phyloP scores from a whole-genome alignment of 1,140 invertebrate genomes.

The Eulimnadia texana region DNA sequence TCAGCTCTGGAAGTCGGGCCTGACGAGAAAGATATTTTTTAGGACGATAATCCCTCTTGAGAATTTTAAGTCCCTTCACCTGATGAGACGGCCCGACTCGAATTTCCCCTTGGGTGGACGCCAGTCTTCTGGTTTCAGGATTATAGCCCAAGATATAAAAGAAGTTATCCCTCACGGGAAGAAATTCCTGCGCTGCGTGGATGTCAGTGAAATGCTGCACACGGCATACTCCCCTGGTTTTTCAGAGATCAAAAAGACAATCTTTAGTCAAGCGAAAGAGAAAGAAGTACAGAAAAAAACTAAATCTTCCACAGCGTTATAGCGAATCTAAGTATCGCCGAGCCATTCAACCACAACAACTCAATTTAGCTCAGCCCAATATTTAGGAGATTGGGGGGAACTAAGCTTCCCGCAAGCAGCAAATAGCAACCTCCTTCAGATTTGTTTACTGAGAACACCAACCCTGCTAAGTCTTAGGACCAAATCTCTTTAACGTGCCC shows the following conservation, averaged over 20 bases:
- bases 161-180: slow-evolving; percentile 28
- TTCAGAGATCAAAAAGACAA: background rate
- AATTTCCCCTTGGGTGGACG: slow-evolving; percentile 83
- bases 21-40: slow-evolving; percentile 26
- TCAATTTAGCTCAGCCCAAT: background rate
- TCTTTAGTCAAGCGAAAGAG: background rate
- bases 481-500: too few species aligned
- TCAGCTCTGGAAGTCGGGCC: slow-evolving; percentile 64
- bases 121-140: slow-evolving; percentile 46
- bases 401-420: background rate
- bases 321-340: background rate
- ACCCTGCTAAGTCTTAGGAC: background rate
- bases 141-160: slow-evolving; percentile 42
- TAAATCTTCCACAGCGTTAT: too few species aligned
- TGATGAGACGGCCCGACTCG: slow-evolving; percentile 86
- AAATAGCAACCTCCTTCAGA: background rate
- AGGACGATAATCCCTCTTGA: slow-evolving; percentile 1
- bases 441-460: background rate
- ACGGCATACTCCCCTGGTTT: slow-evolving; percentile 34
- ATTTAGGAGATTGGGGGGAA: background rate
- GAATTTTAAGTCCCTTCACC: slow-evolving; percentile 29
- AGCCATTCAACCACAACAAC: background rate
- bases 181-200: slow-evolving; percentile 29
- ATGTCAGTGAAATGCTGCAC: slow-evolving; percentile 38
- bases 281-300: background rate